Base-by-base conservation (phyloP, 2,797 vertebrate species). In the Serranus cabrilla region DNA sequence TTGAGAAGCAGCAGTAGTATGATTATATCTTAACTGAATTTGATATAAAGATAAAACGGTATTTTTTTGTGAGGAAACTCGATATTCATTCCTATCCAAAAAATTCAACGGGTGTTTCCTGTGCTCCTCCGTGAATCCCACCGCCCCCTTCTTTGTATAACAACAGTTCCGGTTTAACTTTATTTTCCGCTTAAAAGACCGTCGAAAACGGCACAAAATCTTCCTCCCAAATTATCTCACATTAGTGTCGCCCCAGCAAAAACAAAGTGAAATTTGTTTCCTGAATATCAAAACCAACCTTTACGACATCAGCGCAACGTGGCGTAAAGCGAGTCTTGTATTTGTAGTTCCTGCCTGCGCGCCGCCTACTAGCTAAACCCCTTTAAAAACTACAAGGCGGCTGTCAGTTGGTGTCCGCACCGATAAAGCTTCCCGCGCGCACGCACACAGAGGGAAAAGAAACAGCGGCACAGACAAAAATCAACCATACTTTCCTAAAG, bases 81-180 rank as follows among this genome's bases (percentile, higher is more conserved):
- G 57, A 62, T 31, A 64, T 62, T 71, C n/a, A 40, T 23, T 31
- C 55, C 39, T 49, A 27, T 39, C 18, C 39, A 34, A 16, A 64
- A 61, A 61, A 62, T 43, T 55, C 23, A 79, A 64, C 11, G 46
- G 51, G 7, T 25, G 18, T 45, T 93, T 95, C 92, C 92, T 84
- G 94, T 89, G 92, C 87, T 55, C 54, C 75, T 3, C 7, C 1
- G 47, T 27, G 10, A 52, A 78, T 74, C 85, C 52, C 5, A 0
- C 74, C 51, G 72, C 42, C 25, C 2, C 50, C 13, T 37, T 39
- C 12, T 13, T 5, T 16, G 18, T 10, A 9, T 5, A 31, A 8
- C 27, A 77, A 87, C 0, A 6, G 92, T 94, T 93, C 94, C 92
- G 54, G 56, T 47, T 69, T 7, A 2, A n/a, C 17, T 39, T 25